phyloP scores from a whole-genome alignment of 2,888 invertebrate genomes.

The Conus canariensis region DNA sequence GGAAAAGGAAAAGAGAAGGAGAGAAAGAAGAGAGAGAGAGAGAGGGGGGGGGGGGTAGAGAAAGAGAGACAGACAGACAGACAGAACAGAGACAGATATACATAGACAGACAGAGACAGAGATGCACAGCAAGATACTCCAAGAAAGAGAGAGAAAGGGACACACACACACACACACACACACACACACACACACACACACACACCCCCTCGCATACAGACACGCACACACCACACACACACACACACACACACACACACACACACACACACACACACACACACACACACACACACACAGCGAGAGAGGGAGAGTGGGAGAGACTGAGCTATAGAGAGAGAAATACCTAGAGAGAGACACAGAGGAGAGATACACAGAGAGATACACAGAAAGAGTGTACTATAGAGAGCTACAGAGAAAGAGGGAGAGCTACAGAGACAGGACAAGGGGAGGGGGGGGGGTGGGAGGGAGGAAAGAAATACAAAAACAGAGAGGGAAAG shows the following conservation, averaged over 20 bases:
- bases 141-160: not conserved
- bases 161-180: conserved; percentile 4
- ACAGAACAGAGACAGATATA: not conserved
- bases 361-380: not conserved
- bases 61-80: not conserved
- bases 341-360: not conserved
- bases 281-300: not conserved
- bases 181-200: not conserved
- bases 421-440: not conserved
- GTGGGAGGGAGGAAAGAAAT: no score
- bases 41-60: not conserved
- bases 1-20: no score
- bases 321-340: not conserved
- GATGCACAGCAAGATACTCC: not conserved
- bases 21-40: not conserved
- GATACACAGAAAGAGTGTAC: not conserved
- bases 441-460: no score
- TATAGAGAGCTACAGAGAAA: not conserved
- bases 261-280: not conserved
- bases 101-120: not conserved
- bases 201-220: not conserved
- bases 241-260: conserved; percentile 10
- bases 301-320: not conserved
- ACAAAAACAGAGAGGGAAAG: no score
- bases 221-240: not conserved